Conservation (phyloP, 2,888 invertebrate genomes). For the Malthinus seriepunctatus region DNA sequence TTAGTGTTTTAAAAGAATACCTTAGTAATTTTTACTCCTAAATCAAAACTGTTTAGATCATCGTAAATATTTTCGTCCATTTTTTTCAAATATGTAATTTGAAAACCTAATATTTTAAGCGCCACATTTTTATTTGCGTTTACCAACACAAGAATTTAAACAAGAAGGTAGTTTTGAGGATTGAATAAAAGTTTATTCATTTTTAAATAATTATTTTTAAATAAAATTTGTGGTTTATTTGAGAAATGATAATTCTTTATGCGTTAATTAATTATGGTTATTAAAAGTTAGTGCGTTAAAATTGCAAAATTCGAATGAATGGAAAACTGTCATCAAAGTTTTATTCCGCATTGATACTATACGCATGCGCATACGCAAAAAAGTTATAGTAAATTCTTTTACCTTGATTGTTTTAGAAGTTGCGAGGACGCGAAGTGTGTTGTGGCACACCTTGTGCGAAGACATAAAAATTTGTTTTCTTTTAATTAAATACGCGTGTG, state of each 20-base stretch:
- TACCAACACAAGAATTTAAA: background rate
- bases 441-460: constrained; percentile 36
- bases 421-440: constrained; percentile 37
- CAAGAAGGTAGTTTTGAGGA: background rate
- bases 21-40: constrained; percentile 39
- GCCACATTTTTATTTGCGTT: background rate
- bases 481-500: constrained; percentile 8
- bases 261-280: no score
- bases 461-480: constrained; percentile 8
- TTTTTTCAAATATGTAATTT: background rate
- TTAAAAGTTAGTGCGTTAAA: no score
- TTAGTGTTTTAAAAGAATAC: constrained; percentile 34
- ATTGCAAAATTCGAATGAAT: no score
- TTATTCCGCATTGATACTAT: background rate
- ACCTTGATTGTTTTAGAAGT: constrained; percentile 36
- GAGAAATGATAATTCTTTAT: no score
- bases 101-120: background rate
- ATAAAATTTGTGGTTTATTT: no score
- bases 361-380: constrained; percentile 14
- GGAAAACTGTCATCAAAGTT: no score
- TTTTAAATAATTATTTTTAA: no score
- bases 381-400: constrained; percentile 13
- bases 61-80: constrained; percentile 52
- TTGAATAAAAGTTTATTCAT: background rate
- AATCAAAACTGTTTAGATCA: constrained; percentile 48